These are phyloP conservation scores for Sesia bembeciformis DNA, from an alignment of 2,888 invertebrate species.

Conservation along the genomic window DNA sequence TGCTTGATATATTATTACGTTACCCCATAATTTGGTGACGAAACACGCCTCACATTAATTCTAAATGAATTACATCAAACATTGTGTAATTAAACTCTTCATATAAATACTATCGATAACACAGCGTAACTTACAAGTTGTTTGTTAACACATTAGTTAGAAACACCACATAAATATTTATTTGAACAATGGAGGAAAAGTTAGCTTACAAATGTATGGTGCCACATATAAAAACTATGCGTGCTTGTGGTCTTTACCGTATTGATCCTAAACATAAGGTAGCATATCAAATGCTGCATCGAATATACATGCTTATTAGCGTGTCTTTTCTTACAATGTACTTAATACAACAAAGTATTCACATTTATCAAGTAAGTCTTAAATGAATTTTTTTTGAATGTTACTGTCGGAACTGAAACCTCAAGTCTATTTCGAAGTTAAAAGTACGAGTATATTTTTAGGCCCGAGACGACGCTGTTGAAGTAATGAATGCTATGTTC, in stretches of 20 bases:
- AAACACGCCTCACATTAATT: too few species aligned
- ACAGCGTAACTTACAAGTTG: too few species aligned
- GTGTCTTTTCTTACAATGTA: slow-evolving; percentile 25
- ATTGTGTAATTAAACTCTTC: too few species aligned
- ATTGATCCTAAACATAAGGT: slow-evolving; percentile 21
- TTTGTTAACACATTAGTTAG: too few species aligned
- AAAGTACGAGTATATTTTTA: slow-evolving; percentile 8
- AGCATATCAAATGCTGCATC: slow-evolving; percentile 20
- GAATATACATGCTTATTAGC: slow-evolving; percentile 23
- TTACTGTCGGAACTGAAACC: too few species aligned
- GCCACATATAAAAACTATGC: slow-evolving; percentile 28
- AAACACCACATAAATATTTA: too few species aligned
- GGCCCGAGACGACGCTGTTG: slow-evolving; percentile 30
- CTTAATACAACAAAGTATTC: slow-evolving; percentile 30
- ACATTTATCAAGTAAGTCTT: slow-evolving; percentile 31
- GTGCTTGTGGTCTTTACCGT: slow-evolving; percentile 26
- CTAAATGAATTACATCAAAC: too few species aligned
- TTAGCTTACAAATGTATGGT: slow-evolving; percentile 25
- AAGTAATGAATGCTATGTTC: slow-evolving; percentile 39
- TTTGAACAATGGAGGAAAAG: slow-evolving; percentile 12
- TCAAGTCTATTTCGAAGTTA: too few species aligned
- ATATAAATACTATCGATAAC: too few species aligned
- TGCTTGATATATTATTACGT: too few species aligned
- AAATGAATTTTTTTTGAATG: too few species aligned
- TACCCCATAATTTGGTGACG: too few species aligned